Conservation (phyloP, 2,888 invertebrate species). For the Gasteruption jaculator region DNA sequence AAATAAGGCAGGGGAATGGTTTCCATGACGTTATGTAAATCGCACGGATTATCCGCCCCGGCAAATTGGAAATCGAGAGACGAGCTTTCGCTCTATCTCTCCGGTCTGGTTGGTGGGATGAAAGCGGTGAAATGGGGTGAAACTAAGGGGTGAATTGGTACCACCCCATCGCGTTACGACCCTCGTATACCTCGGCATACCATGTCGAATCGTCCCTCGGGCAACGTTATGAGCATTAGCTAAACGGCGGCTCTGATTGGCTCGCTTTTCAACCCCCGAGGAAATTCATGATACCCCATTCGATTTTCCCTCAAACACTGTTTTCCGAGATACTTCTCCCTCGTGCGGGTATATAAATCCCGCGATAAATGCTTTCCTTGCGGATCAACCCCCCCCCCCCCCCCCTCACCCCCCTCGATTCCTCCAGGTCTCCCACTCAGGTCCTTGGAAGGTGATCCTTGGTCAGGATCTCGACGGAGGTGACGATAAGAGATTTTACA, state of each 20-base stretch:
- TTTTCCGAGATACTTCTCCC: no score
- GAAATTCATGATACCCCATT: no score
- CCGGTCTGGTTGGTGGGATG: conserved; percentile 7
- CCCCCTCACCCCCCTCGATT: no score
- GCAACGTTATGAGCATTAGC: conserved; percentile 38
- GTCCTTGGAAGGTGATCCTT: no score
- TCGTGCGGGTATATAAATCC: no score
- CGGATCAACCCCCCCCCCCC: no score
- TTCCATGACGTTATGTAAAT: conserved; percentile 42
- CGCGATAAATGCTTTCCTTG: no score
- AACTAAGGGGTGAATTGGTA: conserved; percentile 17
- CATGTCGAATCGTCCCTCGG: conserved; percentile 31
- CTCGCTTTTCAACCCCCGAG: no score
- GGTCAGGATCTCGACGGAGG: background rate
- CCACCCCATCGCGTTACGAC: conserved; percentile 23
- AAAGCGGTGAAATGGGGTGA: conserved; percentile 17
- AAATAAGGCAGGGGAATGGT: no score
- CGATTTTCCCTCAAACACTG: no score
- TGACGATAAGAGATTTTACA: conserved; percentile 6
- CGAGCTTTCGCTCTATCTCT: conserved; percentile 12
- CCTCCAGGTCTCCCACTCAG: no score
- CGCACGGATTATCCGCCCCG: conserved; percentile 32
- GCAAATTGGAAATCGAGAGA: conserved; percentile 35
- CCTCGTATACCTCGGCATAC: conserved; percentile 18
- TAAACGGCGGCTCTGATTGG: conserved; percentile 37